Evolutionary conservation across 2,888 invertebrate species (phyloP).

Genomic region (Zaprionus lineosus): DNA sequence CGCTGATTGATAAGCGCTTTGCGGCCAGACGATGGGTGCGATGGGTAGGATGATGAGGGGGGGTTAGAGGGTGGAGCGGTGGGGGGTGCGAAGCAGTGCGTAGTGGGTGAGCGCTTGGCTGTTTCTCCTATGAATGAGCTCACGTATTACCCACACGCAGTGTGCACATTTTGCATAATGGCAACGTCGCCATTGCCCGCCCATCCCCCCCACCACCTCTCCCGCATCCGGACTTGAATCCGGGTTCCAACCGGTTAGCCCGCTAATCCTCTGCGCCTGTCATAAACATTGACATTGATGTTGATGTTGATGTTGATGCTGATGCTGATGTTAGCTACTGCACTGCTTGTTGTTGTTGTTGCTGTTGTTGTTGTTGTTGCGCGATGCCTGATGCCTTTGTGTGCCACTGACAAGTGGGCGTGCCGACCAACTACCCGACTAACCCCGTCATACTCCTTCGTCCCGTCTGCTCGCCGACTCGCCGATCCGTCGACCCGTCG

Average conservation of each 20-base stretch:
- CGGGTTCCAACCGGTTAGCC: constrained; percentile 64
- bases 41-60: constrained; percentile 9
- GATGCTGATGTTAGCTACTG: constrained; percentile 25
- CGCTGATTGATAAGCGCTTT: constrained; percentile 67
- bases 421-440: constrained; percentile 57
- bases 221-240: constrained; percentile 40
- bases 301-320: constrained; percentile 54
- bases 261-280: constrained; percentile 77
- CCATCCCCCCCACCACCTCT: neutral
- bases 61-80: neutral
- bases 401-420: constrained; percentile 72
- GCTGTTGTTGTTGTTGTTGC: constrained; percentile 9
- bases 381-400: constrained; percentile 23
- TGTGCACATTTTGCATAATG: constrained; percentile 56
- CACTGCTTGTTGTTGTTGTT: constrained; percentile 17
- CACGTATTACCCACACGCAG: constrained; percentile 4
- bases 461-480: neutral
- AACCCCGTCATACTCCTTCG: constrained; percentile 22
- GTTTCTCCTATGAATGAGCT: constrained; percentile 1
- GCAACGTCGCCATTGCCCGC: constrained; percentile 2
- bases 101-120: too few species aligned
- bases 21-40: too few species aligned
- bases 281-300: constrained; percentile 77
- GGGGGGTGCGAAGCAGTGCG: too few species aligned
- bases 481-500: too few species aligned